Evolutionary conservation across 2,888 invertebrate species (phyloP).

Genomic region (Drosophila planitibia): DNA sequence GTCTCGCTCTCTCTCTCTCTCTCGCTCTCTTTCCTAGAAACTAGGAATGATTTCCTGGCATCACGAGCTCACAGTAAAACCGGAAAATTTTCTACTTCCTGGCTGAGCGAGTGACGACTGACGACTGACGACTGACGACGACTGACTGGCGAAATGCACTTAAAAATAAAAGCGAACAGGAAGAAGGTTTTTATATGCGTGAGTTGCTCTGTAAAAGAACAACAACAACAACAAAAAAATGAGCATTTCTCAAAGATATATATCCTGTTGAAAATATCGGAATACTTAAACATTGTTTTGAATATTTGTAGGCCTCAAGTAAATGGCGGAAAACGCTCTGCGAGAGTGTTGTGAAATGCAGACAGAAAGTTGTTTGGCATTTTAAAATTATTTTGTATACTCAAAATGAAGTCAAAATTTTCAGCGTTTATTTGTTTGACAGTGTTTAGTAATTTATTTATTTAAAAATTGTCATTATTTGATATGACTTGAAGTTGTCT

Average conservation of each 20-base stretch:
- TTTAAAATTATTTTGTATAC: not conserved
- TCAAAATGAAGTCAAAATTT: not conserved
- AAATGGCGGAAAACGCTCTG: not conserved
- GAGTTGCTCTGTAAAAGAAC: not conserved
- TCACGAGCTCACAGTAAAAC: constrained; percentile 71
- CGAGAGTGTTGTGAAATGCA: not conserved
- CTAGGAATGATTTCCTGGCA: constrained; percentile 72
- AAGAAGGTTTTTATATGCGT: not conserved
- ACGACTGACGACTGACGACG: constrained; percentile 61
- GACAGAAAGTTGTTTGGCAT: not conserved
- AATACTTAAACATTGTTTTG: not conserved
- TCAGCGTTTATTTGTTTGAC: not conserved
- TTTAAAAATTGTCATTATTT: not conserved
- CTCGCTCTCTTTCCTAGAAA: constrained; percentile 20
- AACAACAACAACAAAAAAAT: not conserved
- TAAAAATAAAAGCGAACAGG: constrained; percentile 2
- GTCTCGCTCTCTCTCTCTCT: not conserved
- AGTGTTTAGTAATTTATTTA: not conserved
- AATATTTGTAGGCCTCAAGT: not conserved
- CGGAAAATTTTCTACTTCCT: constrained; percentile 79
- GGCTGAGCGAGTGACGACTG: constrained; percentile 58
- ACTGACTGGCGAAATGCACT: constrained; percentile 52
- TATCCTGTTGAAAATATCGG: not conserved
- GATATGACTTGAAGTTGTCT: no score
- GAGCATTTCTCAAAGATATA: not conserved